Evolutionary conservation across 1,140 invertebrate genomes (phyloP), one percentile per base, ranked within the genome.

Genomic region (Listronotus oregonensis): DNA sequence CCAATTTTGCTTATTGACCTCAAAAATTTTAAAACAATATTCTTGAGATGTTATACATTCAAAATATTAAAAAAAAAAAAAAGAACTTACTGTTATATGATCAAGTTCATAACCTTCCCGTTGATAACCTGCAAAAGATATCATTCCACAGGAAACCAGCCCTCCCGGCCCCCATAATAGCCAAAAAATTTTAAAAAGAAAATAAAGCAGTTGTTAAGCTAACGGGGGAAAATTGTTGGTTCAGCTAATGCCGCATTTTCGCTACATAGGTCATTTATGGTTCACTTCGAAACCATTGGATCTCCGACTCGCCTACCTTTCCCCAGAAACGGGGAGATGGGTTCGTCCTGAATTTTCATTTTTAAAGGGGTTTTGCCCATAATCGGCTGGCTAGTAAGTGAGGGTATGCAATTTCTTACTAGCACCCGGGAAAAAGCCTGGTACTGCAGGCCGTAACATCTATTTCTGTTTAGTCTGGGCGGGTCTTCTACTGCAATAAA

Each of bases 391-490:
- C 69, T 81, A 56, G 90, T 94, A 64, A 96, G 81, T 9, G 90
- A 87, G 62, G 89, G 83, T 64, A 96, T 95, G 77, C 93, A 95
- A 66, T 86, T 91, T 68, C 93, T 85, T 11, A 95, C 92, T 54
- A 96, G 80, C 9, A 90, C n/a, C 85, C 6, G 94, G 94, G 21
- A 96, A 79, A 79, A 95, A 95, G 18, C 94, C 94, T 95, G 94
- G 79, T 95, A 96, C 12, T 90, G 91, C 93, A 93, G 39, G 92
- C 93, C n/a, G 94, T 96, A 4, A 92, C 91, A 75, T 95, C 93
- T 64, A 96, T 94, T 66, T 77, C 90, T 91, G 73, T 86, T 85
- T 46, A 89, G 76, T 66, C 86, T 79, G 40, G 85, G 85, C 86
- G 62, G 86, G 83, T 82, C 87, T 87, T 75, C 84, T 85, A 51